phyloP scores from a whole-genome alignment of 1,140 invertebrate species.

The Potamilus streckersoni region DNA sequence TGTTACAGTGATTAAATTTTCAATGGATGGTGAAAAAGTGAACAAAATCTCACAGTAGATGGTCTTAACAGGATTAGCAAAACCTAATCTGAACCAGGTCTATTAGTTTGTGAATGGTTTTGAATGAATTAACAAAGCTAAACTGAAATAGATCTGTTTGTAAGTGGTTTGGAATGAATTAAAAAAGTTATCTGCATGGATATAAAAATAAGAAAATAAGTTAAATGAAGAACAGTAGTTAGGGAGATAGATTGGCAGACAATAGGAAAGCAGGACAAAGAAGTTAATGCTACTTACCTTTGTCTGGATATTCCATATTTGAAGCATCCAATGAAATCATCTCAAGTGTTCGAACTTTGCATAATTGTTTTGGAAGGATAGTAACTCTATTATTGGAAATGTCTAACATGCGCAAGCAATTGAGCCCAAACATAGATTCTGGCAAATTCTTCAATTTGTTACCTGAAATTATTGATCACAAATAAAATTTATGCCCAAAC shows the following conservation, averaged over 20 bases:
- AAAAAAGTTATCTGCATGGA: too few species aligned
- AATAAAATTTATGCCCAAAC: not conserved
- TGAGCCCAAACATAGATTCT: constrained; percentile 51
- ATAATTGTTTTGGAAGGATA: constrained; percentile 41
- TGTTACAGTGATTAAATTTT: too few species aligned
- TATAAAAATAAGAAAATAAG: not conserved
- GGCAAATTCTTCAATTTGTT: constrained; percentile 63
- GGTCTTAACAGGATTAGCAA: too few species aligned
- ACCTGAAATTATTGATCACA: constrained; percentile 36
- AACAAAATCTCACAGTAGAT: too few species aligned
- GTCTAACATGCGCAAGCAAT: constrained; percentile 46
- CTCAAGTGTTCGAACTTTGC: constrained; percentile 49
- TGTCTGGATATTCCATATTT: constrained; percentile 76
- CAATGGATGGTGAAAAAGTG: too few species aligned
- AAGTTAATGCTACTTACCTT: constrained; percentile 35
- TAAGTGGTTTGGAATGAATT: too few species aligned
- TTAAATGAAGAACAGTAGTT: not conserved
- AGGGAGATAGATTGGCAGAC: too few species aligned
- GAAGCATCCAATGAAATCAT: constrained; percentile 74
- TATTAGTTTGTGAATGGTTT: too few species aligned
- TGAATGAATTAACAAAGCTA: too few species aligned
- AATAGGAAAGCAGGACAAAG: not conserved
- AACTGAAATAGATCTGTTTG: too few species aligned
- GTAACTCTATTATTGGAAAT: constrained; percentile 48
- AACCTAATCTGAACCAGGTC: too few species aligned